Conservation (phyloP, 2,797 vertebrate genomes). For the Sebastes taczanowskii region DNA sequence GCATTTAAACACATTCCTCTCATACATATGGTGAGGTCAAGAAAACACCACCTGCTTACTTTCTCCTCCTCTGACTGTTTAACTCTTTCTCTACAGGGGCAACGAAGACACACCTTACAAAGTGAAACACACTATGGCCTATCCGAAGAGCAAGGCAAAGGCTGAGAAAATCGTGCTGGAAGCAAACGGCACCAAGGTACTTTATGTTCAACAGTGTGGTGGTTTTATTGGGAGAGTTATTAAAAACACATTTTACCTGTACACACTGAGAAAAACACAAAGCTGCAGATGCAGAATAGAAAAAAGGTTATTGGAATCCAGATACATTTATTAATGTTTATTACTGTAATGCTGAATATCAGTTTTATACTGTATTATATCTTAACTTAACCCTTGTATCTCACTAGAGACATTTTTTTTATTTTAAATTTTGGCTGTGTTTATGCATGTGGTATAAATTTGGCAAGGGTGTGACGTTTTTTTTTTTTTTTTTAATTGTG, state of each 20-base stretch:
- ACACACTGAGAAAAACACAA: background rate
- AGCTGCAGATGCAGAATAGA: background rate
- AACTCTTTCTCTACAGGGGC: conserved; percentile 74
- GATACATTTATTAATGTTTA: background rate
- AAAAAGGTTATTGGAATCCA: background rate
- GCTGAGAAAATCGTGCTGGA: conserved; percentile 86
- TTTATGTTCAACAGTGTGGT: background rate
- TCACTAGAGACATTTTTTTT: no score
- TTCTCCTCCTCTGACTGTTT: conserved; percentile 8
- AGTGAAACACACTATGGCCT: conserved; percentile 82
- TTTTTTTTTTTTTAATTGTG: no score
- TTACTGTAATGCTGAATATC: background rate
- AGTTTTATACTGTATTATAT: background rate
- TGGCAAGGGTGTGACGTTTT: no score
- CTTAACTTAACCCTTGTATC: background rate
- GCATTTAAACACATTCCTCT: conserved; percentile 20
- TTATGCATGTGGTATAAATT: no score
- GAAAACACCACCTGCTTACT: background rate
- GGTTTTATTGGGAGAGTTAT: background rate
- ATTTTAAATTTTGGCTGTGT: no score
- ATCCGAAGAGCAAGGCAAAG: conserved; percentile 84
- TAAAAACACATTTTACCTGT: background rate
- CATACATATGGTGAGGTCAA: background rate
- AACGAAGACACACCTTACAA: conserved; percentile 87
- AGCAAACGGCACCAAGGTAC: conserved; percentile 86